Percentiles rank a stretch among this genome's conserved stretches.
Conservation (phyloP, 2,113 vertebrate species). For the Addax nasomaculatus region DNA sequence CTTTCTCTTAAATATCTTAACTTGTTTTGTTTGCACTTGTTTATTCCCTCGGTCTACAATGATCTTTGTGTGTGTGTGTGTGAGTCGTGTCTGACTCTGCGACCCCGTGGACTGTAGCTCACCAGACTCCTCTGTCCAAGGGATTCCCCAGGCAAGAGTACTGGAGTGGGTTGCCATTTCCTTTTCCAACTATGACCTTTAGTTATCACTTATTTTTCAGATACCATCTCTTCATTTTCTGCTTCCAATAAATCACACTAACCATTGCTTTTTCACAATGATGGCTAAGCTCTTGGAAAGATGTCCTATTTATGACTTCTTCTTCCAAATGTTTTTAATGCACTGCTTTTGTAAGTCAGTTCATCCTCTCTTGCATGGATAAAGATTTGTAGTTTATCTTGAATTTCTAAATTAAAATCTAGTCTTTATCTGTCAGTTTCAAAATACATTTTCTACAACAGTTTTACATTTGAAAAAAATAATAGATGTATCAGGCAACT, state of each 20-base stretch:
- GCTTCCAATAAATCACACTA: background rate
- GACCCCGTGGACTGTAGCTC: too few relatives aligned
- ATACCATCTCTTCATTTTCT: background rate
- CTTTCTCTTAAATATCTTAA: background rate
- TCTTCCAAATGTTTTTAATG: background rate
- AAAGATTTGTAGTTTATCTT: background rate
- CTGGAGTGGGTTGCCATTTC: background rate
- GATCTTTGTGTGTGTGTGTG: too few relatives aligned
- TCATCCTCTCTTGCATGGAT: background rate
- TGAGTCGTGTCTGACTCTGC: too few relatives aligned
- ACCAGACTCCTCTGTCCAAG: too few relatives aligned
- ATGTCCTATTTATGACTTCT: background rate
- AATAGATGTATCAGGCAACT: background rate
- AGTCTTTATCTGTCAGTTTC: background rate
- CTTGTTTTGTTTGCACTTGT: background rate
- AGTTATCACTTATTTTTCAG: background rate
- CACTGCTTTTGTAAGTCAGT: background rate
- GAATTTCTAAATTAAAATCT: background rate
- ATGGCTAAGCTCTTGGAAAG: background rate
- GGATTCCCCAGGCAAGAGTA: background rate
- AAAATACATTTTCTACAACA: background rate
- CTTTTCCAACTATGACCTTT: background rate
- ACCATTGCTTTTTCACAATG: background rate
- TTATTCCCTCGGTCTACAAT: background rate
- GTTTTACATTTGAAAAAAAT: background rate